Base-by-base conservation (phyloP, 2,888 invertebrate species). In the Limnephilus lunatus region DNA sequence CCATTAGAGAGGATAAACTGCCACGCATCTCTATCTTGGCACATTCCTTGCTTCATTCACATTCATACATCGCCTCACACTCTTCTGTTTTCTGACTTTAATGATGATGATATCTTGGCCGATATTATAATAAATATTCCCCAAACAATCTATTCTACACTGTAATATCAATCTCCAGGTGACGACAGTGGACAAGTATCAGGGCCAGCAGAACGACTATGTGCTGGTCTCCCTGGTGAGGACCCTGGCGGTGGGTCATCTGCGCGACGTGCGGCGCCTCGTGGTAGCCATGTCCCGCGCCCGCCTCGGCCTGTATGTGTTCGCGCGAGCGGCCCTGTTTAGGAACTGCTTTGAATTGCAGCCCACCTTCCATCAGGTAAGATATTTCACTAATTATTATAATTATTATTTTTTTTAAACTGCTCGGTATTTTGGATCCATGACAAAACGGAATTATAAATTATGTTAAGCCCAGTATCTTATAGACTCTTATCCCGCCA, bases 151-250 rank as follows among this genome's bases (percentile, higher is more conserved):
- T 35, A 85, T 89, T 68, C 83, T 44, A 91, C 35, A 68, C 25
- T 68, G 25, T 68, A 25, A 25, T 68, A 9, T 68, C 9, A 68
- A 25, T 68, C 94, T 94, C 12, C 94, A 97, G 97, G 97, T 98
- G 44, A 98, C 98, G 0, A 99, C 99, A 0, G 99, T 99, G 31
- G 99, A 99, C 96, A 99, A 99, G 95, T 99, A 99, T 95, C 99
- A 99, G 95, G 99, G 99, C 92, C 99, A 99, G 95, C 99, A 99
- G 95, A 99, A 99, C 95, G 99, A 99, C 95, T 99, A 98, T 94
- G 99, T 99, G 93, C 96, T 99, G 30, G 97, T 99, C 89, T 99
- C 99, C 0, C 96, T 99, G 87, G 99, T 99, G 35, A 97, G 99
- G 93, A 99, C 99, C 0, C 98, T 98, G 94, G 98, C 99, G 0